Conservation (phyloP, 2,113 vertebrate species). For the Neogobius melanostomus region DNA sequence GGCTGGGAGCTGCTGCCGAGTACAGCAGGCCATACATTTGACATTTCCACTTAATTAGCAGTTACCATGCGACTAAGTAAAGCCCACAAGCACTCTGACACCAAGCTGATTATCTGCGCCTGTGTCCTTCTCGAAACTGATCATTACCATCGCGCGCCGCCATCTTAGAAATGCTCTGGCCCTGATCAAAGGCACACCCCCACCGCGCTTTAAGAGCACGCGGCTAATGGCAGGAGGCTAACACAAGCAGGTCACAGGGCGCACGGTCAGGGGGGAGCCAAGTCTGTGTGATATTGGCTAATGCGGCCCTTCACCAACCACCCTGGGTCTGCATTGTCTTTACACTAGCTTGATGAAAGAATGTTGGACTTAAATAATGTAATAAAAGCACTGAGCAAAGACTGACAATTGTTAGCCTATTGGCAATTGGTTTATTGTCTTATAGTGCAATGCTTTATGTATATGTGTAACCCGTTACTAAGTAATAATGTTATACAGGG, state of each 20-base stretch:
- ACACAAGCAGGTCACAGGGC: background rate
- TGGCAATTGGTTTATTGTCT: no score
- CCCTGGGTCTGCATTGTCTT: no score
- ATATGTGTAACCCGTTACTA: no score
- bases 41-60: conserved; percentile 75
- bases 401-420: no score
- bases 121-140: conserved; percentile 30
- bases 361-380: no score
- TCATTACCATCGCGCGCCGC: conserved; percentile 41
- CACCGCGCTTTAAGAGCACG: conserved; percentile 43
- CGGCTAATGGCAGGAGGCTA: conserved; percentile 36
- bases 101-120: conserved; percentile 56
- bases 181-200: conserved; percentile 58
- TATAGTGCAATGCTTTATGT: no score
- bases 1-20: background rate
- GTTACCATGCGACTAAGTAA: conserved; percentile 60
- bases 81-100: conserved; percentile 53
- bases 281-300: no score
- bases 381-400: no score
- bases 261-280: background rate
- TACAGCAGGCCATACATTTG: conserved; percentile 36
- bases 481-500: no score
- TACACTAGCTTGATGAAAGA: no score
- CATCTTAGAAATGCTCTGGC: conserved; percentile 30
- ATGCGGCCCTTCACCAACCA: background rate